Base-by-base conservation (phyloP, 2,797 vertebrate genomes). In the Avahi laniger region DNA sequence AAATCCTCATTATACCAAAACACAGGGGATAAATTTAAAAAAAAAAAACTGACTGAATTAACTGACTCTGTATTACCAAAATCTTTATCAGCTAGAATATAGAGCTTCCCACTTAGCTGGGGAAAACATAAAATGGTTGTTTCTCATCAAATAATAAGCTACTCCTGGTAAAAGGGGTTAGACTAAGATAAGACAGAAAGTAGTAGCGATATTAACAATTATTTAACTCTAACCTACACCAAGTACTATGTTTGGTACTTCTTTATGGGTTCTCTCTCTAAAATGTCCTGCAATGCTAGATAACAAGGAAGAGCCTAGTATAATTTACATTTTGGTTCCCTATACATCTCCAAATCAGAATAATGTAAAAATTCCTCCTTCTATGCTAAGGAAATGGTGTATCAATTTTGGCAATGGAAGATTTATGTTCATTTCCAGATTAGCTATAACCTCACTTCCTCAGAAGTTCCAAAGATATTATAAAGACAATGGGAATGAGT, bases 1-100 rank as follows among this genome's bases (percentile, higher is more conserved):
- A 91, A 90, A 97, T 96, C 87, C 81, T 95, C 22, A 67, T 97
- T 94, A 97, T 87, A 94, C 90, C 48, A 91, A 96, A 96, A 96
- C 87, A 93, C 4, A 33, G 75, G 30, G 69, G 84, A 91, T 92
- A 91, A 96, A 95, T 82, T 63, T 17, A 18, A 65, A 65, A 96
- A 67, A 73, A 18, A 65, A 65, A 93, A 57, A 85, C 7, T 67
- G n/a, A 92, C 24, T 48, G 54, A 92, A 92, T 97, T 92, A 98
- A 97, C 89, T 95, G 81, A 92, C 41, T 93, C 92, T 82, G 35
- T 69, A 93, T 85, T 86, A 93, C 93, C 81, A 92, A 97, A 98
- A 76, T 93, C 57, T 93, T 90, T 81, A 95, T 96, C 75, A 85
- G 52, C 80, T 90, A 61, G 89, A 92, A 4, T 43, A 38, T 1